Conservation (phyloP, 2,888 invertebrate genomes). For the Biston betularia region DNA sequence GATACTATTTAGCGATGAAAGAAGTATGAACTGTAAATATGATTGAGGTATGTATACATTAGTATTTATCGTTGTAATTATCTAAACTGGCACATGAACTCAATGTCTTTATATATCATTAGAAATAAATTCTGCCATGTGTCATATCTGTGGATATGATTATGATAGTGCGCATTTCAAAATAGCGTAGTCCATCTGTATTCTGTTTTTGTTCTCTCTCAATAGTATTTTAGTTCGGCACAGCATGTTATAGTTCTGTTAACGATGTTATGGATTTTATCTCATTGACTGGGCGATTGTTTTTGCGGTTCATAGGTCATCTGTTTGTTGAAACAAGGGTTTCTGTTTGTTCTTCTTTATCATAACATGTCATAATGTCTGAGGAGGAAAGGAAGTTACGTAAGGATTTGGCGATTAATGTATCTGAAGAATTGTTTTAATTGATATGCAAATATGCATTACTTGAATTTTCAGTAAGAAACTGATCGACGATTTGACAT, state of each 20-base stretch:
- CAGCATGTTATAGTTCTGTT: constrained; percentile 23
- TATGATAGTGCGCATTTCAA: constrained; percentile 14
- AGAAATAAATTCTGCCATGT: constrained; percentile 1
- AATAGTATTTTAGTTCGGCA: constrained; percentile 32
- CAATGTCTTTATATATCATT: not conserved
- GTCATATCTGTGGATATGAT: constrained; percentile 12
- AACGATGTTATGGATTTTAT: constrained; percentile 39
- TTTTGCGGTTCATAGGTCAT: constrained; percentile 40
- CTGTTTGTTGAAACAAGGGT: constrained; percentile 39
- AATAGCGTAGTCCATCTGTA: constrained; percentile 18
- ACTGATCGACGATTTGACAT: too few relatives aligned
- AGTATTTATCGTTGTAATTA: too few relatives aligned
- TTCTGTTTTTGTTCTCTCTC: constrained; percentile 31
- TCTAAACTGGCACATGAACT: not conserved
- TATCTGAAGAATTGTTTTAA: not conserved
- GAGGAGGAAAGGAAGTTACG: constrained; percentile 36
- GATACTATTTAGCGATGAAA: not conserved
- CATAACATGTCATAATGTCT: constrained; percentile 31
- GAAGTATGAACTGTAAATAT: not conserved
- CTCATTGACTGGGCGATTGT: constrained; percentile 35
- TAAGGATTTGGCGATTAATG: constrained; percentile 22
- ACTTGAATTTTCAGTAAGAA: too few relatives aligned
- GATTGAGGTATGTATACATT: not conserved
- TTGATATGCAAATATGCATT: not conserved
- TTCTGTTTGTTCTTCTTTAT: constrained; percentile 36